Conservation (phyloP, 2,888 invertebrate species). For the Peribatodes rhomboidaria region DNA sequence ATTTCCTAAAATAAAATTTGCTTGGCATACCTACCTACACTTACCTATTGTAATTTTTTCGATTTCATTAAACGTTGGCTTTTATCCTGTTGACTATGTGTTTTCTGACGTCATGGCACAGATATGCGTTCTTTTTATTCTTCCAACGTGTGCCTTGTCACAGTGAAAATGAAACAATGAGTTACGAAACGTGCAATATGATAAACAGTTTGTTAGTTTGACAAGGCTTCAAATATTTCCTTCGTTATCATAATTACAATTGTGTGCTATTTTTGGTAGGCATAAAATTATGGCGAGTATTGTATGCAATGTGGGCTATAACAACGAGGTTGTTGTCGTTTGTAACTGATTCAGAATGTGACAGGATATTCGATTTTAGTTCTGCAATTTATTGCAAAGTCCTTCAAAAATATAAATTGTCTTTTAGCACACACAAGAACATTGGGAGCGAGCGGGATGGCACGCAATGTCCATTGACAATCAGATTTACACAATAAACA, state of each 20-base stretch:
- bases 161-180: neutral
- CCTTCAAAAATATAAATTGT: no score
- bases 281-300: neutral
- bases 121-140: neutral
- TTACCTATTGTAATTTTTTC: neutral
- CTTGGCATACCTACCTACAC: no score
- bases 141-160: neutral
- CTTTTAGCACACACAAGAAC: no score
- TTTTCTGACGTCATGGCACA: neutral
- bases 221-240: neutral
- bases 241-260: neutral
- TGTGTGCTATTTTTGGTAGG: neutral
- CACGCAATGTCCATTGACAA: no score
- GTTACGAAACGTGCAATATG: neutral
- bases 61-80: no score
- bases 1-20: no score
- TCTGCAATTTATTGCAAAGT: no score
- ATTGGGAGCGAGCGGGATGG: no score
- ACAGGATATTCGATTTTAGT: neutral
- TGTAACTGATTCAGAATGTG: slow-evolving; percentile 1
- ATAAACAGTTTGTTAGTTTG: neutral
- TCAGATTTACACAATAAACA: no score
- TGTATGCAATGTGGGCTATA: neutral
- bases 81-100: neutral
- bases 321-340: neutral